Conservation (phyloP, 1,140 invertebrate genomes). For the Nephotettix cincticeps region DNA sequence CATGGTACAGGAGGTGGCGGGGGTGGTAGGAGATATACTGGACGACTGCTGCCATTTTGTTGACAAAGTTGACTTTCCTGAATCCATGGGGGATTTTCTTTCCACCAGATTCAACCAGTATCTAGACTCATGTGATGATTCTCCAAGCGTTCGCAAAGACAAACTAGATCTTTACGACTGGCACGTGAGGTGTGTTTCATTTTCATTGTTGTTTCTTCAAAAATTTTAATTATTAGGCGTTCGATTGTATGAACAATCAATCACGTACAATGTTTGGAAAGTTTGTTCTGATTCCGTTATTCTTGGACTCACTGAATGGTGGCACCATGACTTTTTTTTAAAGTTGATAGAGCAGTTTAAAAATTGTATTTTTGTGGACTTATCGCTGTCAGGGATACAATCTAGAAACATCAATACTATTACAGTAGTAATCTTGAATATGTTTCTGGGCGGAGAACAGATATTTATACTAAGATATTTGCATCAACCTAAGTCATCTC, state of each 20-base stretch:
- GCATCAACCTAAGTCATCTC: too few species aligned
- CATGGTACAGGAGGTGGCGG: slow-evolving; percentile 53
- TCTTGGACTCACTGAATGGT: not conserved
- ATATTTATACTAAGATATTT: too few species aligned
- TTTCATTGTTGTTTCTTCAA: not conserved
- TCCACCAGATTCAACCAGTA: slow-evolving; percentile 51
- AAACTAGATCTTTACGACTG: slow-evolving; percentile 60
- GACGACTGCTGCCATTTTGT: slow-evolving; percentile 54
- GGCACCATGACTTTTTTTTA: not conserved
- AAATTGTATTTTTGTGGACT: not conserved
- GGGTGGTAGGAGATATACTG: slow-evolving; percentile 52
- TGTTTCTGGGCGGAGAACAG: too few species aligned
- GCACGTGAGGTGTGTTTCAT: slow-evolving; percentile 49
- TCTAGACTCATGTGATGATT: slow-evolving; percentile 44
- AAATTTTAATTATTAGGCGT: not conserved
- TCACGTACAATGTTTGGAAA: not conserved
- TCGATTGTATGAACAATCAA: not conserved
- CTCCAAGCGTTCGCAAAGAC: slow-evolving; percentile 40
- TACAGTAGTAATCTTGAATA: too few species aligned
- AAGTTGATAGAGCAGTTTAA: not conserved
- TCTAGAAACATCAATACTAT: not conserved
- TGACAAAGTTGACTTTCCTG: slow-evolving; percentile 40
- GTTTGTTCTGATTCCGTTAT: not conserved
- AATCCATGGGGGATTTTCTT: slow-evolving; percentile 51
- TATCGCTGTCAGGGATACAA: not conserved